Evolutionary conservation across 1,140 invertebrate species (phyloP).

Genomic region (Mya arenaria): DNA sequence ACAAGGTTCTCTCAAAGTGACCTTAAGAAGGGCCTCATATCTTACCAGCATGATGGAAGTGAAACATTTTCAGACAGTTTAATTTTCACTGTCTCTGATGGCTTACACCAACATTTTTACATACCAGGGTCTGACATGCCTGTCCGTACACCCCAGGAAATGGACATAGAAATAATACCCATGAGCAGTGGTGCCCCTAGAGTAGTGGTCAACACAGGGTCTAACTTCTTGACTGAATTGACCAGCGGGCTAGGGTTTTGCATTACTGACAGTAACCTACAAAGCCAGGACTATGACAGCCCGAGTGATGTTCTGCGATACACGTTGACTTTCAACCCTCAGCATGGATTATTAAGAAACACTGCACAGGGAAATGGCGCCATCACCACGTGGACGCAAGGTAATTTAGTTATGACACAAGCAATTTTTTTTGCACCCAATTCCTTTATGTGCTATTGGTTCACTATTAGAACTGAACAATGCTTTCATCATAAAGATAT

Average conservation of each 20-base stretch:
- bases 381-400: slow-evolving; percentile 80
- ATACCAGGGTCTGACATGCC: slow-evolving; percentile 73
- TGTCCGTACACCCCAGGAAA: slow-evolving; percentile 73
- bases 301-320: slow-evolving; percentile 70
- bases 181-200: slow-evolving; percentile 79
- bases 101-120: slow-evolving; percentile 79
- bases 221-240: slow-evolving; percentile 67
- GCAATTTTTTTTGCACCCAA: background rate
- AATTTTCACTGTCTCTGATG: slow-evolving; percentile 80
- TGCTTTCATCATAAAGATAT: too few species aligned
- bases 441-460: too few species aligned
- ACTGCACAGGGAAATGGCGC: slow-evolving; percentile 62
- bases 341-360: slow-evolving; percentile 78
- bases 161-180: slow-evolving; percentile 78
- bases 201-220: slow-evolving; percentile 74
- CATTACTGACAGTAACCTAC: slow-evolving; percentile 72
- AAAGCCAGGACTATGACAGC: slow-evolving; percentile 79
- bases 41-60: slow-evolving; percentile 81
- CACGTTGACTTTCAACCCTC: slow-evolving; percentile 72
- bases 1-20: slow-evolving; percentile 78
- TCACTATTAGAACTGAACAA: too few species aligned
- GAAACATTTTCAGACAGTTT: slow-evolving; percentile 80
- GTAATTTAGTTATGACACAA: slow-evolving; percentile 66
- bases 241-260: slow-evolving; percentile 70
- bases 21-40: slow-evolving; percentile 77